Evolutionary conservation across 2,888 invertebrate genomes (phyloP), one percentile per base, ranked within the genome.

Genomic region (Drosophila flavopinicola): DNA sequence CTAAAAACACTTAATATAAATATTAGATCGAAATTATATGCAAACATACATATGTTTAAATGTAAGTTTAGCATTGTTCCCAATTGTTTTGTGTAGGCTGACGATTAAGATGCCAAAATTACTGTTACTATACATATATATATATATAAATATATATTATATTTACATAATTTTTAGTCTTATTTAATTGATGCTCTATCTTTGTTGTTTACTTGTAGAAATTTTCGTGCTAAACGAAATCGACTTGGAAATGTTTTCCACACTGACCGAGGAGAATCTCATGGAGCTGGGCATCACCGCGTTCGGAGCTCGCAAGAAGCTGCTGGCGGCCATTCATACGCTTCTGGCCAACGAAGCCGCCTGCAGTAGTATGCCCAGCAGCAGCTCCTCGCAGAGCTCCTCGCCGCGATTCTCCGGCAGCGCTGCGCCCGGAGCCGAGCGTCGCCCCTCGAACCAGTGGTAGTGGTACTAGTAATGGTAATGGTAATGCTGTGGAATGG

Each of bases 291-390:
- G 98, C 37, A 95, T 98, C 68, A 93, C 94, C 23, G 96, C 97
- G 60, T 97, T 98, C 92, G 98, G 98, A 63, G 97, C 98, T 61
- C 94, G 98, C 87, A 95, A 96, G 91, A 97, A 97, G 93, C 96
- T 98, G 94, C 93, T 97, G 90, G 92, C 96, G 77, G 94, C 96
- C 73, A 98, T 98, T 88, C 88, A 88, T 52, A 87, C 89, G 41
- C 75, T 91, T 60, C 76, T 87, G 70, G 88, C 90, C 32, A 88
- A 83, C 59, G 90, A 88, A 58, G 87, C 87, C 25, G 79, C 84
- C 52, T 82, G 73, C 60, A 75, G 87, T 52, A 75, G 83, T 56
- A 84, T 88, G 84, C 88, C 90, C 76, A 83, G 84, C 57, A 76
- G 75, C 91, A 92, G 94, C 89, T 69, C 87, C 84, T 86, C 88